Conservation (phyloP, 2,797 vertebrate species). For the Parauchenoglanis punctatus region DNA sequence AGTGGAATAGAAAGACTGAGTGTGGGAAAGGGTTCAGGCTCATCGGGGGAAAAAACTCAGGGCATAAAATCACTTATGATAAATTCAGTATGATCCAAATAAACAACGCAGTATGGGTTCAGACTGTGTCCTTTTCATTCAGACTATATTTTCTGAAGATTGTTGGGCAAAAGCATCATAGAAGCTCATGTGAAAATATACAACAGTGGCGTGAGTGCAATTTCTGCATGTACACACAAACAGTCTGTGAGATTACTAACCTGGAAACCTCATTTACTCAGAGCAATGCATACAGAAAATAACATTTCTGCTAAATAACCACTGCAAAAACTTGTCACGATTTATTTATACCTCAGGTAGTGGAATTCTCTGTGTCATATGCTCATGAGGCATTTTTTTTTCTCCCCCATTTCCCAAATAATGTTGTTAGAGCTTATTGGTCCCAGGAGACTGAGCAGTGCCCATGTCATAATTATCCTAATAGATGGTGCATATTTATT, state of each 20-base stretch:
- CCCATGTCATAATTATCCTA: constrained; percentile 86
- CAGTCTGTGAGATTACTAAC: constrained; percentile 7
- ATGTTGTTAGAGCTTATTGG: constrained; percentile 73
- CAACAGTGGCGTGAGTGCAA: too few relatives aligned
- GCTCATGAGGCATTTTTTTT: constrained; percentile 37
- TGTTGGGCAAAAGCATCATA: neutral
- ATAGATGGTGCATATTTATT: constrained; percentile 89
- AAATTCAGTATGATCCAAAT: constrained; percentile 8
- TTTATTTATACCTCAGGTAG: constrained; percentile 27
- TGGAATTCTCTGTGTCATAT: constrained; percentile 30
- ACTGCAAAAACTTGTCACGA: constrained; percentile 28
- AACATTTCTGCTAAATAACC: constrained; percentile 18
- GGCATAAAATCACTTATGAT: constrained; percentile 23
- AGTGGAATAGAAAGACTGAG: neutral
- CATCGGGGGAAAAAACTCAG: neutral
- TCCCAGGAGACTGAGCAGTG: constrained; percentile 74
- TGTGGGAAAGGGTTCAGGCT: neutral
- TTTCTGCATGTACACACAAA: neutral
- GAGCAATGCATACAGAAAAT: constrained; percentile 17
- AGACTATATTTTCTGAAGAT: neutral
- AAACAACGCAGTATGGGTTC: neutral
- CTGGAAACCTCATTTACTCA: neutral
- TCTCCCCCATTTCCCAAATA: constrained; percentile 64
- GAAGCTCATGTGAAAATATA: neutral
- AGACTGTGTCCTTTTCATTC: neutral